Evolutionary conservation across 2,888 invertebrate species (phyloP).

Genomic region (Griposia aprilina): DNA sequence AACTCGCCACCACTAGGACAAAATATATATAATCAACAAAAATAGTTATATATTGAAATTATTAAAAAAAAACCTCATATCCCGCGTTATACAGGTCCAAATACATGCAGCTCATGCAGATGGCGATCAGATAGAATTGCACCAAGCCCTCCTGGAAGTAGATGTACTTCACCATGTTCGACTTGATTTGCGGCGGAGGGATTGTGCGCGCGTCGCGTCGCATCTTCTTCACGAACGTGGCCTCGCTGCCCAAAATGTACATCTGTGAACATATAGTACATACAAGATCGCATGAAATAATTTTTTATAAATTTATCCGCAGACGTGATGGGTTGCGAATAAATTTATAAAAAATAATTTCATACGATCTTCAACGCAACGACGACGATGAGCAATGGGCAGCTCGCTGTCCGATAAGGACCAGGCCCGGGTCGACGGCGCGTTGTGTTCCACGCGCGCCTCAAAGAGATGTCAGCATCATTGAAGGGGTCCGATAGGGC

Average conservation of each 20-base stretch:
- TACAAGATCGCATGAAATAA: not conserved
- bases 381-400: too few species aligned
- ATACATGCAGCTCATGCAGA: constrained; percentile 77
- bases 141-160: constrained; percentile 71
- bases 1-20: too few species aligned
- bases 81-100: constrained; percentile 82
- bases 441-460: too few species aligned
- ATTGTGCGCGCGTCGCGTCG: constrained; percentile 46
- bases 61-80: constrained; percentile 66
- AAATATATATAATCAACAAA: not conserved
- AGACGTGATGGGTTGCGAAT: too few species aligned
- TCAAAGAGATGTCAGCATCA: too few species aligned
- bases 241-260: constrained; percentile 73
- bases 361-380: too few species aligned
- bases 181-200: constrained; percentile 52
- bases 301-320: too few species aligned
- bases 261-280: constrained; percentile 66
- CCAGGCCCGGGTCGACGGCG: too few species aligned
- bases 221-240: constrained; percentile 43
- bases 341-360: too few species aligned
- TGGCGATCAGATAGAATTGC: constrained; percentile 75
- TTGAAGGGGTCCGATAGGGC: too few species aligned
- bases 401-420: too few species aligned
- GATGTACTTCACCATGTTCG: constrained; percentile 67
- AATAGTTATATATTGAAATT: not conserved